These are phyloP conservation scores for Galago senegalensis DNA, from an alignment of 2,797 vertebrate genomes.

Conservation along the genomic window DNA sequence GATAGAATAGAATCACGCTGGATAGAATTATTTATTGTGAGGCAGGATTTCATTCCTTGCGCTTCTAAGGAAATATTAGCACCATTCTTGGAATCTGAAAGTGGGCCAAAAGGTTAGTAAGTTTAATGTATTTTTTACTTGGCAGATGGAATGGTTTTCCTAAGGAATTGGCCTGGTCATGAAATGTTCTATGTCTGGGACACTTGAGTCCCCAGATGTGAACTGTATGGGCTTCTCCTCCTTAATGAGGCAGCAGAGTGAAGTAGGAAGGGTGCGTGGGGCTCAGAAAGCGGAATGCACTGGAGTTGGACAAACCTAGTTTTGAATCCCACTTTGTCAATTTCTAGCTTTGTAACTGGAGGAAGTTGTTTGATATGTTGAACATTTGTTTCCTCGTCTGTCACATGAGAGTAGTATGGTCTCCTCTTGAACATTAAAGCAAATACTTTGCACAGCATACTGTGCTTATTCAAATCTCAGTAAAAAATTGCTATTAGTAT, in stretches of 20 bases:
- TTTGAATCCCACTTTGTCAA: not conserved
- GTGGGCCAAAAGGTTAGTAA: slow-evolving; percentile 36
- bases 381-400: slow-evolving; percentile 41
- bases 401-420: not conserved
- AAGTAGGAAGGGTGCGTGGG: not conserved
- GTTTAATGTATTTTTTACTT: slow-evolving; percentile 55
- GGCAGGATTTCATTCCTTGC: slow-evolving; percentile 63
- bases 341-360: slow-evolving; percentile 13
- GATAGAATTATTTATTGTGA: slow-evolving; percentile 58
- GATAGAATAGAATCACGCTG: slow-evolving; percentile 13
- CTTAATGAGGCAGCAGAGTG: not conserved
- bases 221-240: not conserved
- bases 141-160: slow-evolving; percentile 50
- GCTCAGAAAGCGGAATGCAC: not conserved
- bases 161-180: slow-evolving; percentile 38
- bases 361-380: not conserved
- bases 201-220: not conserved
- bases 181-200: not conserved
- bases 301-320: not conserved
- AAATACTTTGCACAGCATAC: not conserved
- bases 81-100: slow-evolving; percentile 41
- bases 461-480: not conserved
- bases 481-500: not conserved
- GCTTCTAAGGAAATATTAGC: slow-evolving; percentile 65
- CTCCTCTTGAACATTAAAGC: not conserved